Conservation (phyloP, 1,140 invertebrate species). For the Drosophila dunni region DNA sequence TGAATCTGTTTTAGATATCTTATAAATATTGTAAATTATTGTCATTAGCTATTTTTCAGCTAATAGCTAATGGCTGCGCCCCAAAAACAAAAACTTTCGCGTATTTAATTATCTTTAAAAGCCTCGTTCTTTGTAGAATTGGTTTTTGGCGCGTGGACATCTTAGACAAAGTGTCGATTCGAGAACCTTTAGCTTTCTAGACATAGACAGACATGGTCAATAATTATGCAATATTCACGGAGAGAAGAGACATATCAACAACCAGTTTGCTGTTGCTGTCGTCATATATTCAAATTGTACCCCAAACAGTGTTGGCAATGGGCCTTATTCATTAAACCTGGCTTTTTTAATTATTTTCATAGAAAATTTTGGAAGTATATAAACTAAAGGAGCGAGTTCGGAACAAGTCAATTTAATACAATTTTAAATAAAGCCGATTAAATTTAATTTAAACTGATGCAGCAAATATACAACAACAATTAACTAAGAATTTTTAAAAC, state of each 20-base stretch:
- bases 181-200: slow-evolving; percentile 58
- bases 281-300: slow-evolving; percentile 74
- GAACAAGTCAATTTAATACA: too few species aligned
- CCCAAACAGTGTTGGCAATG: background rate
- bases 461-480: too few species aligned
- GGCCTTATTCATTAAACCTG: too few species aligned
- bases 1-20: slow-evolving; percentile 13
- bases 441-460: too few species aligned
- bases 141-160: slow-evolving; percentile 24
- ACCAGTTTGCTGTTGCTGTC: slow-evolving; percentile 67
- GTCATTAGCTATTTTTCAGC: slow-evolving; percentile 37
- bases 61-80: slow-evolving; percentile 33
- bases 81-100: slow-evolving; percentile 27
- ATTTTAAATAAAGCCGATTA: too few species aligned
- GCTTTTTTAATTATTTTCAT: too few species aligned
- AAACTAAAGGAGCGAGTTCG: too few species aligned
- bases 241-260: slow-evolving; percentile 41
- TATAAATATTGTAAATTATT: slow-evolving; percentile 52
- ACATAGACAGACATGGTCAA: slow-evolving; percentile 23
- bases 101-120: slow-evolving; percentile 19
- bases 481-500: too few species aligned
- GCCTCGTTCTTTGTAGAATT: background rate
- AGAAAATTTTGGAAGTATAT: too few species aligned
- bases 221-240: slow-evolving; percentile 73
- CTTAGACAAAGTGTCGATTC: slow-evolving; percentile 39